Evolutionary conservation across 1,140 invertebrate genomes (phyloP).

Genomic region (Drosophila bocki): DNA sequence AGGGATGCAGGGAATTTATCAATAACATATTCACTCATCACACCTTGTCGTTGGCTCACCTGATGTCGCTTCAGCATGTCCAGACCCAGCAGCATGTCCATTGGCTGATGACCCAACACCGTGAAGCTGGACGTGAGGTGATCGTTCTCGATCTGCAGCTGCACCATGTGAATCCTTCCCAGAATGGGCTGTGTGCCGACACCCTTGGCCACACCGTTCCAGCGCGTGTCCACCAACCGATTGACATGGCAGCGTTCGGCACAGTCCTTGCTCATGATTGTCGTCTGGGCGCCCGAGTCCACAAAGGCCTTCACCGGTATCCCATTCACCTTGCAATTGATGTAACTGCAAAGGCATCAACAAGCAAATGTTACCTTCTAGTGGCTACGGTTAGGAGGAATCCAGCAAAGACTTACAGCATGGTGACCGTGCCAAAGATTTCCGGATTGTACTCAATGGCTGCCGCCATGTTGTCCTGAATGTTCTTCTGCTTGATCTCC

Average conservation of each 20-base stretch:
- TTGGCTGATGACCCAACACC: slow-evolving; percentile 98
- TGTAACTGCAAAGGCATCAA: slow-evolving; percentile 86
- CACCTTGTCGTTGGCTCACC: slow-evolving; percentile 83
- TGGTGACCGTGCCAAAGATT: slow-evolving; percentile 98
- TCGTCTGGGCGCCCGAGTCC: slow-evolving; percentile 97
- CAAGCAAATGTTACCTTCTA: neutral
- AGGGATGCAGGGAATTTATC: neutral
- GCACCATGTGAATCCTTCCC: slow-evolving; percentile 97
- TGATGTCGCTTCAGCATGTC: slow-evolving; percentile 99
- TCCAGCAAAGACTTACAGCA: slow-evolving; percentile 89
- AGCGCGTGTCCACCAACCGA: slow-evolving; percentile 95
- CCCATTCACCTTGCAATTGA: slow-evolving; percentile 98
- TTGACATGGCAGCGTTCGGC: slow-evolving; percentile 98
- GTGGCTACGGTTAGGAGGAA: neutral
- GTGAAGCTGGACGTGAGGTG: slow-evolving; percentile 98
- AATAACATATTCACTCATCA: neutral
- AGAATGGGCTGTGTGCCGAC: slow-evolving; percentile 98
- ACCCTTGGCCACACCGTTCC: slow-evolving; percentile 97
- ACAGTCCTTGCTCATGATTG: slow-evolving; percentile 96
- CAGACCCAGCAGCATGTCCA: slow-evolving; percentile 99
- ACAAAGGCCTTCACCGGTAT: slow-evolving; percentile 98
- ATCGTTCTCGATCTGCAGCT: slow-evolving; percentile 97
- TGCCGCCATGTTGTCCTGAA: slow-evolving; percentile 99
- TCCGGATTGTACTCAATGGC: slow-evolving; percentile 99
- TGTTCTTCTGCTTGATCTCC: slow-evolving; percentile 97